Conservation (phyloP, 2,113 vertebrate genomes). For the Rousettus leschenaultii region DNA sequence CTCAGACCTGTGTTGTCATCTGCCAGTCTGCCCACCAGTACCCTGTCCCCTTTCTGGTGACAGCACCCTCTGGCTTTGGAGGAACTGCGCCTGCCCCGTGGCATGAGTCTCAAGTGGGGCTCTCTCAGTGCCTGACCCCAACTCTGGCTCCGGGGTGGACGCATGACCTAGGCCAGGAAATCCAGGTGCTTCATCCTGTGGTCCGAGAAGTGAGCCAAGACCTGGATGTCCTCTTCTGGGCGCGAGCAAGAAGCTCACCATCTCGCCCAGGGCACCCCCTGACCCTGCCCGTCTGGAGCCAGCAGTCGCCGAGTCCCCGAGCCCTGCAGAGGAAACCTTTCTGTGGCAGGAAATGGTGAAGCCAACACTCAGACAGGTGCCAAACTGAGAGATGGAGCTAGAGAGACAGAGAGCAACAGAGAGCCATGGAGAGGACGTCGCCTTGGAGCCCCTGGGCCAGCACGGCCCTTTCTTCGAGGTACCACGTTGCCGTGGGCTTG, state of each 20-base stretch:
- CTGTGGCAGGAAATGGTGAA: background rate
- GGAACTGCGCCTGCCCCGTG: background rate
- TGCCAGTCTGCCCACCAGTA: background rate
- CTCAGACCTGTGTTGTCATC: background rate
- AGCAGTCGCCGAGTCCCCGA: accelerated
- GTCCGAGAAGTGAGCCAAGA: background rate
- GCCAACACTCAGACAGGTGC: background rate
- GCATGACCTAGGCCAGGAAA: background rate
- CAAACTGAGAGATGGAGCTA: background rate
- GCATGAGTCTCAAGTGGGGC: background rate
- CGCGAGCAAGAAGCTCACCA: background rate
- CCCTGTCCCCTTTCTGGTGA: background rate
- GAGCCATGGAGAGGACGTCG: background rate
- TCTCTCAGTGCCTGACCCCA: too few relatives aligned
- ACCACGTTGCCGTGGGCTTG: accelerated
- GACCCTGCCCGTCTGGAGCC: background rate
- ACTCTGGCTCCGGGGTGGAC: background rate
- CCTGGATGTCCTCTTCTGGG: background rate
- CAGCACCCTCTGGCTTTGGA: background rate
- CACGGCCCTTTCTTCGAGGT: accelerated
- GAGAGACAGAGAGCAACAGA: background rate
- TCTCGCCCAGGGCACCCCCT: too few relatives aligned
- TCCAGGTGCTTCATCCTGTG: background rate
- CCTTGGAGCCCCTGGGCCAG: accelerated
- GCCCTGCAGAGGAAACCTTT: background rate